Evolutionary conservation across 2,797 vertebrate species (phyloP).

Genomic region (Pygocentrus nattereri): DNA sequence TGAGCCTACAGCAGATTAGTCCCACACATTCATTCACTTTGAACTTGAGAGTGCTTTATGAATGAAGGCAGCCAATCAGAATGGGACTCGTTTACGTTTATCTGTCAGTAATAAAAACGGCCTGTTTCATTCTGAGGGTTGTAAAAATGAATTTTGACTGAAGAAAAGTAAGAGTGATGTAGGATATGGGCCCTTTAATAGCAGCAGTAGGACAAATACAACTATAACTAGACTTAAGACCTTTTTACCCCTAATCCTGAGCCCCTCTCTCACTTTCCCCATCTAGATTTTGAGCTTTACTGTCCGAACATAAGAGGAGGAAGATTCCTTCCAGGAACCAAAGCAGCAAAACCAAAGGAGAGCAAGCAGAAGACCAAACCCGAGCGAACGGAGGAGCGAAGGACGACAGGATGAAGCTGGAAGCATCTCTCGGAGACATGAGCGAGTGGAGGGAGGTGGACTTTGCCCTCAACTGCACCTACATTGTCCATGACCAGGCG

Average conservation of each 20-base stretch:
- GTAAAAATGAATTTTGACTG: too few species aligned
- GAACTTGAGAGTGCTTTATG: too few species aligned
- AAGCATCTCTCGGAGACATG: constrained; percentile 68
- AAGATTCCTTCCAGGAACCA: constrained; percentile 58
- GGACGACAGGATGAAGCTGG: constrained; percentile 73
- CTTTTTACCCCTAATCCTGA: background rate
- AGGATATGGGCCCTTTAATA: background rate
- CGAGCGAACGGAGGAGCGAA: background rate
- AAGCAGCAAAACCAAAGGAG: constrained; percentile 65
- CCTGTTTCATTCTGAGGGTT: too few species aligned
- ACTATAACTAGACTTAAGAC: too few species aligned
- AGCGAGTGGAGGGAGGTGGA: constrained; percentile 76
- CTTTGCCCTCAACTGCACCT: constrained; percentile 79
- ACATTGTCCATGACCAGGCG: constrained; percentile 80
- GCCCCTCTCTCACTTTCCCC: constrained; percentile 24
- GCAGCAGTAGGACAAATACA: too few species aligned
- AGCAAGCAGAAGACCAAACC: background rate
- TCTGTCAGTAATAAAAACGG: too few species aligned
- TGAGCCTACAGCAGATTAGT: too few species aligned
- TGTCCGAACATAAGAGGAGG: constrained; percentile 56
- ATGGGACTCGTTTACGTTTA: background rate
- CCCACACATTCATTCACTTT: too few species aligned
- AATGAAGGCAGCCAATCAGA: too few species aligned
- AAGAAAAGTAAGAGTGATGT: too few species aligned
- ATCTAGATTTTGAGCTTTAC: constrained; percentile 67